Conservation (phyloP, 2,113 vertebrate genomes). For the Excalfactoria chinensis region DNA sequence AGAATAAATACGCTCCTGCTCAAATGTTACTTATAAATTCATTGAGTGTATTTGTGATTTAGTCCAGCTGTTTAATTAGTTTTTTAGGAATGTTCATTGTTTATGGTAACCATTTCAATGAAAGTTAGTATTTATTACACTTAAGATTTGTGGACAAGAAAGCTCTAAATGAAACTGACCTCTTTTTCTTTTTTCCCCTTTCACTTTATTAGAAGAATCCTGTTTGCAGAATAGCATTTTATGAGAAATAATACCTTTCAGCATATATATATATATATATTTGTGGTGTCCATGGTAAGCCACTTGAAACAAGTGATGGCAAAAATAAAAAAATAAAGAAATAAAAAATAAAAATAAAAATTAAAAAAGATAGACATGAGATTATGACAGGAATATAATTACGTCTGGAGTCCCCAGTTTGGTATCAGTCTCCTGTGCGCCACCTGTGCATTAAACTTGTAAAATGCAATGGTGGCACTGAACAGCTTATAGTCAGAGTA, state of each 20-base stretch:
- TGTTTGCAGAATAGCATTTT: constrained; percentile 17
- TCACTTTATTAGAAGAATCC: constrained; percentile 2
- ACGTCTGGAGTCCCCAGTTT: not conserved
- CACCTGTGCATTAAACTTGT: not conserved
- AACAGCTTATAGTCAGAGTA: not conserved
- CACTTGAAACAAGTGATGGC: constrained; percentile 11
- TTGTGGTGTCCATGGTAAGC: not conserved
- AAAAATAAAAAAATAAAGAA: not conserved
- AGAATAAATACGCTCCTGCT: not conserved
- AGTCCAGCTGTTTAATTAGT: constrained; percentile 58
- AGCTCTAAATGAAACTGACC: not conserved
- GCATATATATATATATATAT: no score
- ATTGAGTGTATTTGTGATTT: constrained; percentile 42
- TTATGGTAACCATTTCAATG: constrained; percentile 38
- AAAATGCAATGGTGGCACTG: not conserved
- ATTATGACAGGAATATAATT: not conserved
- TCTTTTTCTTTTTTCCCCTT: not conserved
- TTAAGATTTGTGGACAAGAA: constrained; percentile 47
- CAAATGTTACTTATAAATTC: constrained; percentile 28
- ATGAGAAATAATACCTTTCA: constrained; percentile 39
- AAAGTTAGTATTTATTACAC: constrained; percentile 32
- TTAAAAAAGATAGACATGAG: not conserved
- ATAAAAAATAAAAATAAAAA: not conserved
- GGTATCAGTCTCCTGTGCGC: not conserved
- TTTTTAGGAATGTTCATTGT: constrained; percentile 25